Evolutionary conservation across 1,140 invertebrate genomes (phyloP), one percentile per base, ranked within the genome.

Genomic region (Scaptomyza hsui): DNA sequence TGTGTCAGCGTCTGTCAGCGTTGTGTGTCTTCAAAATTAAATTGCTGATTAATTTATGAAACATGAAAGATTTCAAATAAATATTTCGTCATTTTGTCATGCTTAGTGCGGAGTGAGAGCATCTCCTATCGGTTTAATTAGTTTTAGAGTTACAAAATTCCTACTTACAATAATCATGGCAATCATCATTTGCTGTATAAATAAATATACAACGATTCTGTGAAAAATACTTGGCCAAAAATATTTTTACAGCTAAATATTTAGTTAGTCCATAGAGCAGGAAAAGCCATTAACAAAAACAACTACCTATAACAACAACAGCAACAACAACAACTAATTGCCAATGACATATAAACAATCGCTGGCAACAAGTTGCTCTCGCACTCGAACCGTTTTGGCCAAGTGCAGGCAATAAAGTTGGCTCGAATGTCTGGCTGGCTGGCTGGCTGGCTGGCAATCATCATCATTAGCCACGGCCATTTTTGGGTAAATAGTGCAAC

Each of bases 41-140:
- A 88, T 82, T 88, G 78, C 75, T 78, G 72, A 88, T 88, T 82
- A 88, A 82, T 88, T 88, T 82, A 89, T 89, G 78, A 88, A 89
- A 88, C 83, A 89, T 82, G 82, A 88, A 88, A 88, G 82, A 88
- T 88, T 89, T 89, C 82, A 89, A 76, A 88, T 88, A 88, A 88
- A 88, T 88, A 88, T 88, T 88, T 88, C 82, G 64, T 82, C 83
- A 89, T 88, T 32, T 74, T 69, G 71, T 72, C 55, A 61, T 9
- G 32, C 12, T n/a, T n/a, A 29, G 26, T n/a, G 12, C 32, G 10
- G 32, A 37, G 10, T 37, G 32, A 37, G 32, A n/a, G 12, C 32
- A 12, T 12, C 48, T 10, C 2, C 18, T 29, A 24, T 51, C 24
- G 6, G 24, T 52, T 69, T 73, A 73, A 73, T 73, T 73, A 61